A percentile compares a stretch with the other conserved stretches of the same genome.
phyloP scores from a whole-genome alignment of 2,888 invertebrate species.

The Metallyticus violacea region DNA sequence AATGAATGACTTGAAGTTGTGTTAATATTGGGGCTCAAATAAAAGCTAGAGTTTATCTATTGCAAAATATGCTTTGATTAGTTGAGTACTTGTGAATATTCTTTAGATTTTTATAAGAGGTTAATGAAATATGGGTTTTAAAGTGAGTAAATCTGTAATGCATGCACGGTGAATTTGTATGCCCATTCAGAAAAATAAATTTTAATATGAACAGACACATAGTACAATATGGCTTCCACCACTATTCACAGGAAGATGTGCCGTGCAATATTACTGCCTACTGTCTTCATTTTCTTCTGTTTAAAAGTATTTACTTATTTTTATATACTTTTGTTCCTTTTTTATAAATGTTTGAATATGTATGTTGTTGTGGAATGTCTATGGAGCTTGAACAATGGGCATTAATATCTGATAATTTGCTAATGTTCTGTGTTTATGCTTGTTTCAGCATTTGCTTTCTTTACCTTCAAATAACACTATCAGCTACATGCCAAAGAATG shows the following conservation, averaged over 20 bases:
- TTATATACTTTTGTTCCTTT: background rate
- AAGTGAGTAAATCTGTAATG: background rate
- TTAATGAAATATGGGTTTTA: no score
- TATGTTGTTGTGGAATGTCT: background rate
- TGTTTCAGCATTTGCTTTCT: background rate
- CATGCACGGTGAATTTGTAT: background rate
- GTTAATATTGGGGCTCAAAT: no score
- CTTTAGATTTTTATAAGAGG: background rate
- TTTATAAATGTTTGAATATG: background rate
- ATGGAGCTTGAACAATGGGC: background rate
- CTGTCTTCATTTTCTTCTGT: no score
- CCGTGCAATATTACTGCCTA: background rate
- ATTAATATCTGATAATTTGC: background rate
- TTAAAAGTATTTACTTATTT: no score
- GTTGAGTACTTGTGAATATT: no score
- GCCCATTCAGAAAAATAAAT: background rate
- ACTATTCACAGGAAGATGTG: no score
- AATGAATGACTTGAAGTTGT: no score
- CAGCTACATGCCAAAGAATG: constrained; percentile 31
- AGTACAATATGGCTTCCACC: background rate
- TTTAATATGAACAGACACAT: background rate
- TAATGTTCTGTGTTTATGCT: background rate
- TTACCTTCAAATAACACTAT: background rate
- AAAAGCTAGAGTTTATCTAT: no score
- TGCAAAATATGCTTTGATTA: background rate